Evolutionary conservation across 2,797 vertebrate genomes (phyloP).

Genomic region (Sebastolobus alascanus): DNA sequence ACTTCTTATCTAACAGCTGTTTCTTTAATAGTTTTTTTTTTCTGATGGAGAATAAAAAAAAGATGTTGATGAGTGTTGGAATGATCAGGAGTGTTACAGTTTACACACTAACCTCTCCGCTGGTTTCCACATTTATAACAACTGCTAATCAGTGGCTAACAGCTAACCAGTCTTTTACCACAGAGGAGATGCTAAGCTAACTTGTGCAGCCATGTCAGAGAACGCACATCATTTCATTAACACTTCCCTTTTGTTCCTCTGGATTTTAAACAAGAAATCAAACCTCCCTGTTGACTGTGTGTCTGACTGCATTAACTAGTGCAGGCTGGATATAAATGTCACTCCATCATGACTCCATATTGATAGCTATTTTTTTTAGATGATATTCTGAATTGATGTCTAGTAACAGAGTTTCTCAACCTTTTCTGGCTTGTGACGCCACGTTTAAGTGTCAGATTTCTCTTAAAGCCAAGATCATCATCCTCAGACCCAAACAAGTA

Average conservation of each 20-base stretch:
- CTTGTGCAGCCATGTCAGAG: not conserved
- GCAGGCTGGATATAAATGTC: not conserved
- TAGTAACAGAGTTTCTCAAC: conserved; percentile 12
- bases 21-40: not conserved
- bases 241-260: conserved; percentile 12
- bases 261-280: not conserved
- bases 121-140: not conserved
- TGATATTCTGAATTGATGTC: not conserved
- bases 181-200: conserved; percentile 34
- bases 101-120: not conserved
- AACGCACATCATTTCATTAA: not conserved
- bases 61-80: not conserved
- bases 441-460: not conserved
- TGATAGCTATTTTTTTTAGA: not conserved
- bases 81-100: not conserved
- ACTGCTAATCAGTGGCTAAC: not conserved
- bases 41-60: not conserved
- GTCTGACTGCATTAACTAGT: not conserved
- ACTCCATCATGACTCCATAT: not conserved
- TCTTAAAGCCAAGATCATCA: not conserved
- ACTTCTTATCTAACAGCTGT: not conserved
- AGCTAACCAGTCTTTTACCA: not conserved
- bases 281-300: not conserved
- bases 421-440: not conserved
- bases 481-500: not conserved